Evolutionary conservation across 2,113 vertebrate genomes (phyloP).

Genomic region (Ascaphus truei): DNA sequence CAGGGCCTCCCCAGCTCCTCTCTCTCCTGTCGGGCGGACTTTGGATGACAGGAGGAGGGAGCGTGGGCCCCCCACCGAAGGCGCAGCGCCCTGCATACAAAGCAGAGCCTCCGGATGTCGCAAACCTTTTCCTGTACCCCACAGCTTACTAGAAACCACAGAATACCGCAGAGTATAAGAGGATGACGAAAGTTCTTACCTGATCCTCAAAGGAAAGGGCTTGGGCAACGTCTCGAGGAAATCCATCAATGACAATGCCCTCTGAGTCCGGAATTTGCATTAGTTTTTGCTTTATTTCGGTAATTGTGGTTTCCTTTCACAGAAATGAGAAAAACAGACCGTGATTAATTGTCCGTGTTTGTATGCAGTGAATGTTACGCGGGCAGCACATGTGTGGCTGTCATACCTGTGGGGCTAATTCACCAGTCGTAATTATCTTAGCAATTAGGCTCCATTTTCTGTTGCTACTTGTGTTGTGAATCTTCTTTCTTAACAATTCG

Average conservation of each 20-base stretch:
- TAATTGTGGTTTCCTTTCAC: conserved; percentile 95
- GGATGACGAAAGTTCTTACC: conserved; percentile 62
- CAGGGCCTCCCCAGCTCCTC: too few species aligned
- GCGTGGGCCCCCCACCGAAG: too few species aligned
- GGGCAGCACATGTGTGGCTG: not conserved
- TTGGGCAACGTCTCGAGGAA: conserved; percentile 93
- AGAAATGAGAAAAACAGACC: conserved; percentile 30
- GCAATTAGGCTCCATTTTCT: conserved; percentile 97
- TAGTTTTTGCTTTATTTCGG: conserved; percentile 95
- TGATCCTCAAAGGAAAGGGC: conserved; percentile 96
- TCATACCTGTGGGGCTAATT: conserved; percentile 93
- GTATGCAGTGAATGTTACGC: not conserved
- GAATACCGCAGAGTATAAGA: conserved; percentile 19
- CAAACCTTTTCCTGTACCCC: not conserved
- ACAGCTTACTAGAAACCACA: not conserved
- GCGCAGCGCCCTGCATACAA: not conserved
- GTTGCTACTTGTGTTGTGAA: conserved; percentile 94
- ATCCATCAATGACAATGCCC: conserved; percentile 94
- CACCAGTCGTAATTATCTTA: conserved; percentile 97
- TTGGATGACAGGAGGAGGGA: too few species aligned
- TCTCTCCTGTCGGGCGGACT: too few species aligned
- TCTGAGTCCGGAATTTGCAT: conserved; percentile 95
- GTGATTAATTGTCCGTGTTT: not conserved
- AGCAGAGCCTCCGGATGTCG: not conserved
- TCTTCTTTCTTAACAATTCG: conserved; percentile 91